Evolutionary conservation across 2,888 invertebrate species (phyloP), one percentile per base, ranked within the genome.

Genomic region (Branchipolynoe longqiensis): DNA sequence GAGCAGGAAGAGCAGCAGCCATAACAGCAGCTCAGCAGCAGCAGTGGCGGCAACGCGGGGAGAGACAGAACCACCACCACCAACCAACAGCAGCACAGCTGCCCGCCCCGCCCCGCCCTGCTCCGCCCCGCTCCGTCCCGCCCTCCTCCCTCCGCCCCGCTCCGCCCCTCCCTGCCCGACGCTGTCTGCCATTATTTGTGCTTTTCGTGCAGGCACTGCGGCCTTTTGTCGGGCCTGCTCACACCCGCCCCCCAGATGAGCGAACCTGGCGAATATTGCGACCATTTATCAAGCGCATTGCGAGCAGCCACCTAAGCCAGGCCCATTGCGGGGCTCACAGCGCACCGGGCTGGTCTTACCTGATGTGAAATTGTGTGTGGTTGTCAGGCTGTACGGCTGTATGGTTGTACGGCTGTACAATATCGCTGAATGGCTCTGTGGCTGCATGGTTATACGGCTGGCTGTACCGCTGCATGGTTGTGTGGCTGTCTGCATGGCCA

Each of bases 201-300:
- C 69, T 69, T 69, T 69, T 69, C 38, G 14, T 33, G 69, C 38
- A 69, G 36, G 38, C 69, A 69, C 36, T 22, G 69, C 36, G 38
- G 33, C 69, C 69, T 18, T 69, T 69, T 69, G 69, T 69, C 69
- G 38, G 69, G 69, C 69, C 69, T 69, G 8, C 38, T 36, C 58
- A 25, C 69, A 69, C 69, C 14, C 38, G 33, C 62, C 62, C 62
- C 62, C 38, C 69, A 18, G 69, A 69, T 69, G 36, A 69, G 69
- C 33, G 69, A 25, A 38, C 69, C 69, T 69, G 36, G 38, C 69
- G 69, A 69, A 69, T 69, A 69, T 69, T 69, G 69, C 69, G 38
- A 69, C 38, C 69, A 69, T 69, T 69, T 69, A 69, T 69, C 69
- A 69, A 62, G 31, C 31, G 62, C 62, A 62, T 62, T 62, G 62